Conservation (phyloP, 2,888 invertebrate species). For the Melipona bicolor region DNA sequence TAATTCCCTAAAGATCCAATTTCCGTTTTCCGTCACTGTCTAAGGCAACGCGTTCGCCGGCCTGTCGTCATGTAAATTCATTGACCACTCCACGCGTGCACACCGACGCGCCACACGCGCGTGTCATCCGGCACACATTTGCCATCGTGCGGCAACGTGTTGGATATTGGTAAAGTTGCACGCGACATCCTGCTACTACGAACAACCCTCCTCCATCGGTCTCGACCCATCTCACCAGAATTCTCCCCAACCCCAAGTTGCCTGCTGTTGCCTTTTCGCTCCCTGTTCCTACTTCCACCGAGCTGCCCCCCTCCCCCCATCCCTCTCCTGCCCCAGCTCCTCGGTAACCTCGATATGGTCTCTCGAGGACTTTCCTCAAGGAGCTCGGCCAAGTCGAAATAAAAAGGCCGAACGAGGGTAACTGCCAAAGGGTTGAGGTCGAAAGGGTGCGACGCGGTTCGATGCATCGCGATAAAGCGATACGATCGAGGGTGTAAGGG, state of each 20-base stretch:
- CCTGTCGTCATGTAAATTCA: constrained; percentile 63
- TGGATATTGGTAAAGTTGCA: constrained; percentile 83
- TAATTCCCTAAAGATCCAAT: constrained; percentile 29
- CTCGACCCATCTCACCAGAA: constrained; percentile 54
- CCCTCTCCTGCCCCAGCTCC: constrained; percentile 13
- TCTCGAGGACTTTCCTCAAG: constrained; percentile 53
- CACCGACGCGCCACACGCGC: not conserved
- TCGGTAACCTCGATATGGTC: constrained; percentile 59
- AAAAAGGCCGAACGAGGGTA: constrained; percentile 42
- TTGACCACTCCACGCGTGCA: constrained; percentile 54
- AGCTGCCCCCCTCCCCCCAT: constrained; percentile 3
- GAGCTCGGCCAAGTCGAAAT: constrained; percentile 54
- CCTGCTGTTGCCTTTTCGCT: constrained; percentile 58
- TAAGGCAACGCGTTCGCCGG: constrained; percentile 25
- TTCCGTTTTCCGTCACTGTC: constrained; percentile 25
- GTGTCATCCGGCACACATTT: constrained; percentile 57
- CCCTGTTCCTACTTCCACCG: constrained; percentile 21
- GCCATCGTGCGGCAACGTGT: constrained; percentile 64
- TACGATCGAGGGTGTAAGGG: constrained; percentile 28
- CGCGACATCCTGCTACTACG: constrained; percentile 79
- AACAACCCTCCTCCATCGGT: constrained; percentile 49
- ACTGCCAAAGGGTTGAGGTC: constrained; percentile 35
- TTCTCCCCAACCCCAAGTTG: constrained; percentile 58
- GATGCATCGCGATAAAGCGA: constrained; percentile 55
- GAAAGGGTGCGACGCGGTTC: constrained; percentile 14